phyloP scores from a whole-genome alignment of 2,113 vertebrate species.

The Petroica traversi region DNA sequence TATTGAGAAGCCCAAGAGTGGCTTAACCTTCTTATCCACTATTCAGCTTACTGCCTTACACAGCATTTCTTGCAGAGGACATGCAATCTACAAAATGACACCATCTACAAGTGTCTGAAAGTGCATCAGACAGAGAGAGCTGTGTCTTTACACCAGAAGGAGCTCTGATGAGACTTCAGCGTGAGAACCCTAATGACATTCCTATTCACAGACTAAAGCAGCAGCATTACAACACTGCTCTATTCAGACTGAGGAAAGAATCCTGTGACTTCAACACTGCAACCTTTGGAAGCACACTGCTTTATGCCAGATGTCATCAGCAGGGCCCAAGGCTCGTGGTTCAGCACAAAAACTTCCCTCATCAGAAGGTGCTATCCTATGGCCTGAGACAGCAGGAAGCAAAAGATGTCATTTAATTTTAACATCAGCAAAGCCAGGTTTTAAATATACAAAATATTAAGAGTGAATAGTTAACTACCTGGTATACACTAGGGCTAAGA shows the following conservation, averaged over 20 bases:
- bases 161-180: not conserved
- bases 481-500: accelerated
- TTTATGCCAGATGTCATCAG: not conserved
- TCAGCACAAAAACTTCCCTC: not conserved
- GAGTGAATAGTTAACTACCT: not conserved
- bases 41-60: not conserved
- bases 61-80: not conserved
- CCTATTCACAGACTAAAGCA: not conserved
- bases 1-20: no score
- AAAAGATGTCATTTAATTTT: not conserved
- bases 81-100: not conserved
- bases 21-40: not conserved
- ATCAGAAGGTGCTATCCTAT: not conserved
- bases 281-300: not conserved
- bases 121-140: not conserved
- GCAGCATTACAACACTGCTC: not conserved
- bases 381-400: not conserved
- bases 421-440: not conserved
- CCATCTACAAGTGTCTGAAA: not conserved
- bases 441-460: not conserved
- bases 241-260: not conserved
- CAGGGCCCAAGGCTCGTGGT: not conserved
- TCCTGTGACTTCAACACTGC: not conserved
- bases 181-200: not conserved
- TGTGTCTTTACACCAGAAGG: not conserved